phyloP scores from a whole-genome alignment of 2,888 invertebrate species.

The Eurois occulta region DNA sequence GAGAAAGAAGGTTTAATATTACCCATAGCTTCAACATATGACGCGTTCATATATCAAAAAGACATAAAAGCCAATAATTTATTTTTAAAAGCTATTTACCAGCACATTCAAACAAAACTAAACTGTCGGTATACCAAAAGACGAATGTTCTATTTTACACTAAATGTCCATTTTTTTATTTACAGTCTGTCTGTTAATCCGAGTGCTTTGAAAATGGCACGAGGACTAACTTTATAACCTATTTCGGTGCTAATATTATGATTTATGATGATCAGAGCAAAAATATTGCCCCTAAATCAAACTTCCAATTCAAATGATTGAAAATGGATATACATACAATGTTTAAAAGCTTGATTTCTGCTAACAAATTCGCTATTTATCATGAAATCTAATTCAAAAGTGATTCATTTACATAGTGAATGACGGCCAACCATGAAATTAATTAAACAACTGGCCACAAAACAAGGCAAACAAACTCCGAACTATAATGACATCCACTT shows the following conservation, averaged over 20 bases:
- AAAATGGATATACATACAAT: conserved; percentile 1
- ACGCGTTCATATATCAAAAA: neutral
- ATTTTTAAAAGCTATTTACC: conserved; percentile 3
- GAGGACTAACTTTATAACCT: conserved; percentile 6
- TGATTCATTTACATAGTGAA: conserved; percentile 9
- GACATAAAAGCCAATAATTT: neutral
- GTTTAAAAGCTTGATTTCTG: conserved; percentile 1
- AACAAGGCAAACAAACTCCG: conserved; percentile 34
- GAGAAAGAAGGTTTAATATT: neutral
- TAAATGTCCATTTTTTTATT: neutral
- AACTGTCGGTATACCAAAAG: neutral
- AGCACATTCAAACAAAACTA: neutral
- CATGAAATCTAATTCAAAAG: conserved; percentile 11
- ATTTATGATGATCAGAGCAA: neutral
- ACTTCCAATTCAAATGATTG: conserved; percentile 1
- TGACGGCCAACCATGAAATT: conserved; percentile 15
- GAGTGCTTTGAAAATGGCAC: neutral
- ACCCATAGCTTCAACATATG: neutral
- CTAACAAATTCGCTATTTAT: neutral
- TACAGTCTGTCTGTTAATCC: neutral
- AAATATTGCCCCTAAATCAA: conserved; percentile 10
- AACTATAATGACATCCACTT: conserved; percentile 24
- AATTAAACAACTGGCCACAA: conserved; percentile 38
- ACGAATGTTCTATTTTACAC: conserved; percentile 27
- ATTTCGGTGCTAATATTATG: conserved; percentile 17